These are phyloP conservation scores for Drosophila elegans DNA, from an alignment of 1,140 invertebrate species.

Conservation along the genomic window DNA sequence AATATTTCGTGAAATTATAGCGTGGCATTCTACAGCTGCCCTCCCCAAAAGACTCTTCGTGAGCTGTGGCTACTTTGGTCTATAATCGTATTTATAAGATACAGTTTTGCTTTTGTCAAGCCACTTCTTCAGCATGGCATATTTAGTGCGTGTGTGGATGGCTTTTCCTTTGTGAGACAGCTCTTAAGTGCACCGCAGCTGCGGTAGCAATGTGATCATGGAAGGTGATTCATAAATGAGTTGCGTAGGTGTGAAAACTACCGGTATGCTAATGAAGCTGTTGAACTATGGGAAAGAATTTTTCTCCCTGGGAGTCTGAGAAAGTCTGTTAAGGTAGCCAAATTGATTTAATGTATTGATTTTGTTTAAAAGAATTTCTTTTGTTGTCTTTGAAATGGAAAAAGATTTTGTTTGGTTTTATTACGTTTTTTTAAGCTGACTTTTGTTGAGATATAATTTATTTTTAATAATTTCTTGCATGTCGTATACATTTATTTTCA, in stretches of 20 bases:
- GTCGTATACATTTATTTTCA: not conserved
- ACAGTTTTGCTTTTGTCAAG: constrained; percentile 61
- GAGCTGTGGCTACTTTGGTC: constrained; percentile 36
- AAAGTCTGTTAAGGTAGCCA: constrained; percentile 1
- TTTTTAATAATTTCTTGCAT: not conserved
- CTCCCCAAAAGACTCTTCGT: constrained; percentile 29
- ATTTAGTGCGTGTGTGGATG: constrained; percentile 47
- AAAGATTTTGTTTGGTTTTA: too few relatives aligned
- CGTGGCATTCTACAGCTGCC: constrained; percentile 49
- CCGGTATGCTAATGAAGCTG: constrained; percentile 41
- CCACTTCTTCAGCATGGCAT: constrained; percentile 52
- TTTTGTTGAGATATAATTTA: too few relatives aligned
- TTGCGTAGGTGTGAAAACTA: constrained; percentile 35
- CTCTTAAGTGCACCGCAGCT: constrained; percentile 30
- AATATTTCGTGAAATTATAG: constrained; percentile 83
- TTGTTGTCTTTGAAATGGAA: not conserved
- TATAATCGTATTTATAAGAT: constrained; percentile 77
- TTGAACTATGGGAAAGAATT: constrained; percentile 19
- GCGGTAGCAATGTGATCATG: constrained; percentile 4
- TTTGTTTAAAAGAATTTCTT: not conserved
- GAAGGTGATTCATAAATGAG: constrained; percentile 30
- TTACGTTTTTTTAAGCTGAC: too few relatives aligned
- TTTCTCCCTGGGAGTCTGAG: not conserved
- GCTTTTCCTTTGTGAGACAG: constrained; percentile 16
- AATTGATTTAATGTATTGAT: constrained; percentile 6